These are phyloP conservation scores for Nylanderia fulva DNA, from an alignment of 1,140 invertebrate genomes.

Conservation along the genomic window DNA sequence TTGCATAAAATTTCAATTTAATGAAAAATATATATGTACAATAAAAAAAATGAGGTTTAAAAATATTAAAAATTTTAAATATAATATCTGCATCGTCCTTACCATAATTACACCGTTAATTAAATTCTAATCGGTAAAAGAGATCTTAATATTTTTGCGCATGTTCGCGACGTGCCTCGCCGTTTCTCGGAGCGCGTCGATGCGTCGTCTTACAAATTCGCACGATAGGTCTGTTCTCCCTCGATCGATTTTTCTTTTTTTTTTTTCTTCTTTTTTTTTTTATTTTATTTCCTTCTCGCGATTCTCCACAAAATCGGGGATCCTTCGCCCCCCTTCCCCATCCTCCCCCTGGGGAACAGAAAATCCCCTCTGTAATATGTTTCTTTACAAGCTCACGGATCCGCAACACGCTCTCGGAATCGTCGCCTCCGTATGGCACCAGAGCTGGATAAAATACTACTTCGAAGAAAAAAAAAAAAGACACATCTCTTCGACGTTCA, in stretches of 20 bases:
- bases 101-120: background rate
- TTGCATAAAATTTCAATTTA: background rate
- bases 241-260: background rate
- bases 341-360: background rate
- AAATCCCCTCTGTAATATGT: constrained; percentile 10
- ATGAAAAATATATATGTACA: background rate
- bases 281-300: constrained; percentile 20
- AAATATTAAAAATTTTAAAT: too few species aligned
- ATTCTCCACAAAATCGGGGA: constrained; percentile 22
- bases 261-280: background rate
- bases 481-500: background rate
- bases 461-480: constrained; percentile 20
- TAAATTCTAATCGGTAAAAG: background rate
- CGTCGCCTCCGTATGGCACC: constrained; percentile 34
- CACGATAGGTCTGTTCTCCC: constrained; percentile 25
- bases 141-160: background rate
- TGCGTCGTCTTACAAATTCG: constrained; percentile 73
- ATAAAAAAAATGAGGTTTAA: too few species aligned
- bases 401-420: constrained; percentile 6
- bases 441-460: constrained; percentile 60
- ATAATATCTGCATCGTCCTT: constrained; percentile 1
- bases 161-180: constrained; percentile 55
- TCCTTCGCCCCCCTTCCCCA: background rate
- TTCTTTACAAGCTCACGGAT: constrained; percentile 21
- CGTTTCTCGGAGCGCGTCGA: constrained; percentile 69